phyloP scores from a whole-genome alignment of 2,113 vertebrate genomes.

The Aix galericulata region DNA sequence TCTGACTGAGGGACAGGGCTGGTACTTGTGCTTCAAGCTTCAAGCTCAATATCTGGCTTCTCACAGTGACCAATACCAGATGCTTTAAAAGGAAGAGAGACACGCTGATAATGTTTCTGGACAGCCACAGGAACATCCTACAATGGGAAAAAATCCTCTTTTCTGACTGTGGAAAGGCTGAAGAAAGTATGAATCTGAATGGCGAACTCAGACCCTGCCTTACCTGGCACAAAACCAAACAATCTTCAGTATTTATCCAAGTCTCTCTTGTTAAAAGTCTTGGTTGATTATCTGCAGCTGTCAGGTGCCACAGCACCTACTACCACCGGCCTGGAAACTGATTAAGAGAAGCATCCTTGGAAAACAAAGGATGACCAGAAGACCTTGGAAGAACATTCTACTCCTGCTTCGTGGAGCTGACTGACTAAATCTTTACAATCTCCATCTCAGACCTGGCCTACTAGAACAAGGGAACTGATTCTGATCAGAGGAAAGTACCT shows the following conservation, averaged over 20 bases:
- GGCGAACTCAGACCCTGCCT: not conserved
- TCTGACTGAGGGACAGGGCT: not conserved
- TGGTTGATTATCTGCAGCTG: not conserved
- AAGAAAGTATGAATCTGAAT: not conserved
- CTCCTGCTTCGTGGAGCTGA: not conserved
- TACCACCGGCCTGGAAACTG: not conserved
- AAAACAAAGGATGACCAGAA: not conserved
- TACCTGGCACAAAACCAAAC: not conserved
- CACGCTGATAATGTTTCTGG: not conserved
- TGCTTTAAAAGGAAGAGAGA: not conserved
- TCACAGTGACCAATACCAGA: not conserved
- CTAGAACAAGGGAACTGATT: not conserved
- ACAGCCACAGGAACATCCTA: not conserved
- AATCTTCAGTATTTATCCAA: not conserved
- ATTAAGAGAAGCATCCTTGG: not conserved
- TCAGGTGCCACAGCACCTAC: not conserved
- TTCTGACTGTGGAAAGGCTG: not conserved
- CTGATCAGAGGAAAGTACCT: not conserved
- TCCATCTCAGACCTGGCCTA: not conserved
- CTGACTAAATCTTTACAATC: not conserved
- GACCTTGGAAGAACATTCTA: not conserved
- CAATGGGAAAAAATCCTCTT: not conserved
- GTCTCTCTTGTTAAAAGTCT: not conserved
- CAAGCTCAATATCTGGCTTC: not conserved
- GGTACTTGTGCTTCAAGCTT: not conserved